phyloP scores from a whole-genome alignment of 2,113 vertebrate species.

The Hyaena hyaena region DNA sequence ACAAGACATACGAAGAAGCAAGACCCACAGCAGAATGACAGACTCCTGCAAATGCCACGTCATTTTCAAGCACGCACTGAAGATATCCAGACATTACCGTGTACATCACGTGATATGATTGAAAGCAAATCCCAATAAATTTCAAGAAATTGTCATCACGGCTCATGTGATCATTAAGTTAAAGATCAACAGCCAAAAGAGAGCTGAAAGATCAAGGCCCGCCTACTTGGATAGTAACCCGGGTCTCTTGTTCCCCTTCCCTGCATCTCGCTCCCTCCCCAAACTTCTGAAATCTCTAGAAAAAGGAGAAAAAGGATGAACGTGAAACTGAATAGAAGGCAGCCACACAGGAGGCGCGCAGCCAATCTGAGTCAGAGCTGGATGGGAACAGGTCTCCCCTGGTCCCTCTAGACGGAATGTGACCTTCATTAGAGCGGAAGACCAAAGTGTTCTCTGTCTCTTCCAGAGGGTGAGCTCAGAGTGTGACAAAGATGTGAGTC shows the following conservation, averaged over 20 bases:
- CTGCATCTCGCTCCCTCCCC: background rate
- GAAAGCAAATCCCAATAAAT: background rate
- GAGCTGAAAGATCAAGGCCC: background rate
- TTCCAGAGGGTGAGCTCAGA: conserved; percentile 47
- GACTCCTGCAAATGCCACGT: background rate
- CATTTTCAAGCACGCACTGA: background rate
- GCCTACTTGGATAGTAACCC: too few species aligned
- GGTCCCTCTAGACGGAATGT: background rate
- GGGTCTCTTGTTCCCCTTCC: background rate
- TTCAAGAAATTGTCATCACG: background rate
- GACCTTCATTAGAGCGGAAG: conserved; percentile 66
- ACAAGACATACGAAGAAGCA: background rate
- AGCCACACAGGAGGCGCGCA: background rate
- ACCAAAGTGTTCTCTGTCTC: conserved; percentile 21
- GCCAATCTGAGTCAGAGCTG: background rate
- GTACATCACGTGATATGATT: accelerated
- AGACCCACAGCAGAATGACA: background rate
- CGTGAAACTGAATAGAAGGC: background rate
- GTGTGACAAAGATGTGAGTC: background rate
- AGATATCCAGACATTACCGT: background rate
- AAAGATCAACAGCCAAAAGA: background rate
- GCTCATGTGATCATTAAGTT: background rate
- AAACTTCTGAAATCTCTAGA: background rate
- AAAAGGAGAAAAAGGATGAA: background rate
- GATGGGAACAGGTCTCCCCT: background rate